phyloP scores from a whole-genome alignment of 2,888 invertebrate genomes.

The Agriopis aurantiaria region DNA sequence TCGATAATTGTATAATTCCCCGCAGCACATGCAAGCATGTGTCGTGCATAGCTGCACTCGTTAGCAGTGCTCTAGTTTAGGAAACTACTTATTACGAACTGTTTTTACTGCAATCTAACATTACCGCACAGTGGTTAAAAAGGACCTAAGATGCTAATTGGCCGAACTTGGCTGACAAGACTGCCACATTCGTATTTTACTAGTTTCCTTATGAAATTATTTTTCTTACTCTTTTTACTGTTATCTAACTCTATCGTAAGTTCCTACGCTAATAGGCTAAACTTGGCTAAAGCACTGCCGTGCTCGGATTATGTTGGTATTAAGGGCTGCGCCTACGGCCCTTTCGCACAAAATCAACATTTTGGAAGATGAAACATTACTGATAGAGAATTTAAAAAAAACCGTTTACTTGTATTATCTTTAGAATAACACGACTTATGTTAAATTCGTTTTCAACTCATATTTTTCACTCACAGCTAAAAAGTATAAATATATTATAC shows the following conservation, averaged over 20 bases:
- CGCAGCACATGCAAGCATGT: constrained; percentile 40
- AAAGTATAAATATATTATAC: no score
- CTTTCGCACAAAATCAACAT: no score
- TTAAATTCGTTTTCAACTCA: no score
- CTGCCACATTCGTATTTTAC: no score
- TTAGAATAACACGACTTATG: no score
- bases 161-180: background rate
- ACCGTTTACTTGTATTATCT: no score
- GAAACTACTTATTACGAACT: constrained; percentile 29
- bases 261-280: background rate
- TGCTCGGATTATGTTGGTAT: background rate
- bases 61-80: constrained; percentile 41
- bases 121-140: constrained; percentile 1
- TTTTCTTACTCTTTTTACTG: constrained; percentile 26
- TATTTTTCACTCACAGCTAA: no score
- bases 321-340: background rate
- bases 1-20: constrained; percentile 46
- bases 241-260: constrained; percentile 2
- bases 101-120: constrained; percentile 16
- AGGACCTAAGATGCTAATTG: background rate
- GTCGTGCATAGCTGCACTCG: constrained; percentile 46
- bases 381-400: no score
- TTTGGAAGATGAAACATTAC: no score
- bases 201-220: constrained; percentile 16
- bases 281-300: background rate